phyloP scores from a whole-genome alignment of 2,797 vertebrate species.

The Paguma larvata region DNA sequence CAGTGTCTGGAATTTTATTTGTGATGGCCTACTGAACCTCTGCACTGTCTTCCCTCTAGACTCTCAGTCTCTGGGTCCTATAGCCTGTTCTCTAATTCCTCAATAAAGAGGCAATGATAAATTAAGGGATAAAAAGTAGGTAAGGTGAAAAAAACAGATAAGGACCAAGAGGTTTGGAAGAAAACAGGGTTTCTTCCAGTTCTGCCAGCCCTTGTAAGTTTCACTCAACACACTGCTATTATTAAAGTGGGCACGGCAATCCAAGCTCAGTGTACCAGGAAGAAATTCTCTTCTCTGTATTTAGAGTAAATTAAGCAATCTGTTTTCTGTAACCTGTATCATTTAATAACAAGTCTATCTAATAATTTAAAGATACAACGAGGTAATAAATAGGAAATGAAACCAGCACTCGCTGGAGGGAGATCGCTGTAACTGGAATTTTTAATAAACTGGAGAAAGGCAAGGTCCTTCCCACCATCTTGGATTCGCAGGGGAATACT shows the following conservation, averaged over 20 bases:
- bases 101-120: neutral
- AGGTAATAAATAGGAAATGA: conserved; percentile 20
- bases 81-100: neutral
- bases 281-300: conserved; percentile 13
- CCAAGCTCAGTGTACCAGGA: neutral
- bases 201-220: neutral
- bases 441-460: neutral
- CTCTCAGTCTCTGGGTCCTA: neutral
- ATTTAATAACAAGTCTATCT: conserved; percentile 32
- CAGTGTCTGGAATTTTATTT: neutral
- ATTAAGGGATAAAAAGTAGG: neutral
- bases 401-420: neutral
- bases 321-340: neutral
- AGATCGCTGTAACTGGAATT: neutral
- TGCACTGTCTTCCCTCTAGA: neutral
- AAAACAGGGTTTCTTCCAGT: neutral
- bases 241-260: neutral
- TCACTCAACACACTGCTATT: neutral
- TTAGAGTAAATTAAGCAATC: conserved; percentile 2
- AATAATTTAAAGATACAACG: conserved; percentile 25
- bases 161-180: neutral
- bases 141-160: neutral
- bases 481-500: neutral
- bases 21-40: neutral
- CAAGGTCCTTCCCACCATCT: neutral